Base-by-base conservation (phyloP, 2,888 invertebrate species). In the Xanthorhoe spadicearia region DNA sequence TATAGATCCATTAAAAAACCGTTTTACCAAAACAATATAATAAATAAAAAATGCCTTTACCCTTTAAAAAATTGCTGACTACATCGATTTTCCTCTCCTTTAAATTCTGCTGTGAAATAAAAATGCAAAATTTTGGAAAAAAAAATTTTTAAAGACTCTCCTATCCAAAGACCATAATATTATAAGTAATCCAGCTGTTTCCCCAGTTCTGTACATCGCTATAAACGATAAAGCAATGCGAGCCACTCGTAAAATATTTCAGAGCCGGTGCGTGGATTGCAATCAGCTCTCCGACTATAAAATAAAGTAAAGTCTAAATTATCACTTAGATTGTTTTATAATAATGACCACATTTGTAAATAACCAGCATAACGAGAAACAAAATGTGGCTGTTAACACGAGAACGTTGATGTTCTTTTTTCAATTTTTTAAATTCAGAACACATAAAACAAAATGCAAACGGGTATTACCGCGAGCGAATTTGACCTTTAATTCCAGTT, bases 191-290 rank as follows among this genome's bases (percentile, higher is more conserved):
- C 28, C 15, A 52, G 65, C 65, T 49, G 10, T 50, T 19, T 38
- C 0, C 0, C 17, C 0, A 32, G 46, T 8, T 7, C 61, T 66
- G 54, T 38, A 13, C n/a, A n/a, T 46, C 56, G 43, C 59, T 58
- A 65, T 65, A 65, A 62, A 65, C 49, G 61, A 43, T 52, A 58
- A 62, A 59, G 61, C 59, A 55, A 48, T 63, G 63, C 51, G 59
- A 59, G 50, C 60, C 38, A 60, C 62, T 67, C 67, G 63, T 67
- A 63, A 67, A 66, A 67, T 60, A 60, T 67, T 67, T 67, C 60
- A 63, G 51, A 60, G 35, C 38, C 59, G 62, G 58, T 66, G 62
- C 60, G 67, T 67, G 63, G 60, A 63, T 63, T 60, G 59, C 60
- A 67, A 62, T 67, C 67, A 60, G 59, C 51, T 58, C 50, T 55